Percentiles rank a stretch among this genome's conserved stretches.
Evolutionary conservation across 1,140 invertebrate genomes (phyloP).

Genomic region (Leptinotarsa undecemlineata): DNA sequence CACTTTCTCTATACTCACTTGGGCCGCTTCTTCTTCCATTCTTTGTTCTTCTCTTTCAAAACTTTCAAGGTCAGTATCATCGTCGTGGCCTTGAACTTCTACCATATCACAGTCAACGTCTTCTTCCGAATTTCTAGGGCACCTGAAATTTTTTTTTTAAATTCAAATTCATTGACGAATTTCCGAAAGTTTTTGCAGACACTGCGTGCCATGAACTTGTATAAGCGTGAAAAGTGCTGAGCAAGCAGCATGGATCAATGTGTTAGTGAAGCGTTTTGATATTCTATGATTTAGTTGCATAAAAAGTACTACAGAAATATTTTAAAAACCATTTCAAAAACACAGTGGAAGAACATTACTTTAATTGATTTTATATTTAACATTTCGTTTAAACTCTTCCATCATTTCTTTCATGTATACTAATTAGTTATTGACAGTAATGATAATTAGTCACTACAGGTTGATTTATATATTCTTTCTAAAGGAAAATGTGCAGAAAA

Average conservation of each 20-base stretch:
- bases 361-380: no score
- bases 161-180: background rate
- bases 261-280: constrained; percentile 32
- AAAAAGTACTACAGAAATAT: background rate
- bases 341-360: no score
- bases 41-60: constrained; percentile 59
- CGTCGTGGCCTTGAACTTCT: constrained; percentile 45
- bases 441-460: no score
- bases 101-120: constrained; percentile 54
- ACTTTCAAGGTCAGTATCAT: constrained; percentile 54
- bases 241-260: constrained; percentile 54
- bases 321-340: no score
- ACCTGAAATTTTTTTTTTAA: constrained; percentile 24
- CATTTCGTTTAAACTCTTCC: no score
- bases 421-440: no score
- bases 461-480: no score
- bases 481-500: no score
- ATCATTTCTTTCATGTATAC: no score
- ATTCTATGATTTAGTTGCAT: background rate
- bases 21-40: constrained; percentile 57
- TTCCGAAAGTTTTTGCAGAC: background rate
- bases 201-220: background rate
- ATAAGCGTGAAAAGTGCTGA: constrained; percentile 45
- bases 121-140: constrained; percentile 38
- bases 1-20: constrained; percentile 36